Evolutionary conservation across 2,113 vertebrate genomes (phyloP).

Genomic region (Ceyx cyanopectus): DNA sequence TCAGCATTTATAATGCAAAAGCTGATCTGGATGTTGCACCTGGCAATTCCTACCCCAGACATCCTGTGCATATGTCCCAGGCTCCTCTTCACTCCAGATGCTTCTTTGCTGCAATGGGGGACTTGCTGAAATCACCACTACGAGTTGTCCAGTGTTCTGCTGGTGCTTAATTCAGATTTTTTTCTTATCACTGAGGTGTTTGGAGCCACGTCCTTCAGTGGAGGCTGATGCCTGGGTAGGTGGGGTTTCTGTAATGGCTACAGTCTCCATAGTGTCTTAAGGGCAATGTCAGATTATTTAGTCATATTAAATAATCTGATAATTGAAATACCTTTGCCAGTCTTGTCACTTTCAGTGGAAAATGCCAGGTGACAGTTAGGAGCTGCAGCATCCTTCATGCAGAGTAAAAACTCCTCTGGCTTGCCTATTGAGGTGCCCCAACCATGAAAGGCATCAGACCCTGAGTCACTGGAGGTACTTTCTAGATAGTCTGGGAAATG

Average conservation of each 20-base stretch:
- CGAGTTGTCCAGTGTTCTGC: neutral
- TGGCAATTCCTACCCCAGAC: neutral
- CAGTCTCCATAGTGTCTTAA: neutral
- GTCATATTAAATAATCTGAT: neutral
- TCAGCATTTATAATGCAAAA: neutral
- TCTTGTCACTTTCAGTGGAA: neutral
- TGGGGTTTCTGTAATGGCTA: neutral
- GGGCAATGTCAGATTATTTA: neutral
- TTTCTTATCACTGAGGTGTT: neutral
- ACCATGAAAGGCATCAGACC: neutral
- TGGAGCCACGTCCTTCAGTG: neutral
- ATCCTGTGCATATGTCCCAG: neutral
- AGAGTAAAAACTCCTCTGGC: neutral
- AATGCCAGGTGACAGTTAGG: neutral
- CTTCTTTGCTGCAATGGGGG: fast-evolving
- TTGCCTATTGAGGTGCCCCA: neutral
- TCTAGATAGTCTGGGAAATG: neutral
- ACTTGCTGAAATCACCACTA: neutral
- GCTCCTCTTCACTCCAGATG: neutral
- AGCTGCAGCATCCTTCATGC: neutral
- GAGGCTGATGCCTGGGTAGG: neutral
- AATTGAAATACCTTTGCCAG: neutral
- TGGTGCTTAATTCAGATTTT: neutral
- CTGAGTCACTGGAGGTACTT: neutral
- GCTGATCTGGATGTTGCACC: neutral